Evolutionary conservation across 2,888 invertebrate species (phyloP).

Genomic region (Dicranocentrus wangi): DNA sequence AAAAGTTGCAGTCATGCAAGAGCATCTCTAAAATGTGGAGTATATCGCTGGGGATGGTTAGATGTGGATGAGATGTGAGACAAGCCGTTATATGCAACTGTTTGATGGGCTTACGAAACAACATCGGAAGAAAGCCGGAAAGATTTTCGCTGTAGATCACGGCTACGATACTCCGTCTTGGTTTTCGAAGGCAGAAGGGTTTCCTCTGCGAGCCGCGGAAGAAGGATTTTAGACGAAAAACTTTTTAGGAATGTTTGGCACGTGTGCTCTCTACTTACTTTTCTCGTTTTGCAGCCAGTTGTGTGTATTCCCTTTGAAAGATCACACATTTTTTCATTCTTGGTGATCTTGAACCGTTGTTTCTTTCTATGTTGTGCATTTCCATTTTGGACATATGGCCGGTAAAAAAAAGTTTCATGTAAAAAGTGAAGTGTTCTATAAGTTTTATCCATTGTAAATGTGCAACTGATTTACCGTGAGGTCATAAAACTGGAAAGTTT

Average conservation of each 20-base stretch:
- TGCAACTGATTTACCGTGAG: conserved; percentile 25
- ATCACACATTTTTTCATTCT: conserved; percentile 11
- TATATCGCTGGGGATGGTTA: neutral
- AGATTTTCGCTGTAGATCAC: conserved; percentile 51
- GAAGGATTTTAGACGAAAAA: conserved; percentile 16
- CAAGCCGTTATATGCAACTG: conserved; percentile 11
- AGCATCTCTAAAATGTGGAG: neutral
- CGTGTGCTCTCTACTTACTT: conserved; percentile 25
- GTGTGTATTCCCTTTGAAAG: conserved; percentile 2
- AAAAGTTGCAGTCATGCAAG: conserved; percentile 3
- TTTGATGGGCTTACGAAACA: neutral
- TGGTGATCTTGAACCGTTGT: conserved; percentile 37
- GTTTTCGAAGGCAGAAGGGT: conserved; percentile 29
- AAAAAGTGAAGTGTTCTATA: conserved; percentile 9
- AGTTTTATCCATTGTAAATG: conserved; percentile 2
- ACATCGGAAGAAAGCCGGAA: conserved; percentile 37
- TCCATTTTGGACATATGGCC: neutral
- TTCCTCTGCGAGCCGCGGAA: neutral
- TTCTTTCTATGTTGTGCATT: conserved; percentile 20
- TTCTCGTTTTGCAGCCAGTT: neutral
- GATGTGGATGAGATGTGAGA: neutral
- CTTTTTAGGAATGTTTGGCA: conserved; percentile 50
- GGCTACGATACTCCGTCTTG: conserved; percentile 8
- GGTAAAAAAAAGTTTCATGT: neutral
- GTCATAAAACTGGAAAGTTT: conserved; percentile 42